Percentiles rank a stretch among this genome's conserved stretches.
Conservation (phyloP, 2,113 vertebrate genomes). For the Cryptoleucopteryx plumbea region DNA sequence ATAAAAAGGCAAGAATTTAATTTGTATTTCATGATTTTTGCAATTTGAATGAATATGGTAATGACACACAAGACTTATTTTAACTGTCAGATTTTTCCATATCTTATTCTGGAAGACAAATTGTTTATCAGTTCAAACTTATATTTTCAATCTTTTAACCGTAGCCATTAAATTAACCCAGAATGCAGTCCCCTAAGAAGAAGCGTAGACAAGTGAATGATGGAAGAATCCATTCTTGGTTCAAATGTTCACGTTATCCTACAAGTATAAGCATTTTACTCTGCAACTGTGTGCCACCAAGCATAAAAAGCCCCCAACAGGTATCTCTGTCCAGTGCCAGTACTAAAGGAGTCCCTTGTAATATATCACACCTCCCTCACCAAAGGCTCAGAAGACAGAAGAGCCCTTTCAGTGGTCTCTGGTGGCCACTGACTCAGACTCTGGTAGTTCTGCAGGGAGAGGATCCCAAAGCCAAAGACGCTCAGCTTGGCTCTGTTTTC, state of each 20-base stretch:
- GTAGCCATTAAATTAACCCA: neutral
- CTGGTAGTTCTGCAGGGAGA: neutral
- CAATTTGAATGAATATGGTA: neutral
- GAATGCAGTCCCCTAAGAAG: neutral
- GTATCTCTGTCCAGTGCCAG: neutral
- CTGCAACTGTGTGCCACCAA: neutral
- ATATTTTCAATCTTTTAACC: neutral
- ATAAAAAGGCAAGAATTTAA: neutral
- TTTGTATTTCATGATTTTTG: neutral
- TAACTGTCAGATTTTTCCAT: neutral
- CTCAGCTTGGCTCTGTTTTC: conserved; percentile 20
- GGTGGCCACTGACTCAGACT: conserved; percentile 4
- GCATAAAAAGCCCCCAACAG: neutral
- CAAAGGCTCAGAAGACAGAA: conserved; percentile 18
- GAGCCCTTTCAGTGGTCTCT: conserved; percentile 21
- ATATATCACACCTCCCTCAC: neutral
- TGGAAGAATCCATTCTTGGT: neutral
- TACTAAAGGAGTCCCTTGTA: neutral
- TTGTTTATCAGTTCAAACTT: neutral
- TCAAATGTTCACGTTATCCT: neutral
- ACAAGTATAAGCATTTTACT: neutral
- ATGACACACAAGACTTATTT: neutral
- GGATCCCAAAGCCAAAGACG: conserved; percentile 41
- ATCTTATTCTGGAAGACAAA: neutral
- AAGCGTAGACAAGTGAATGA: neutral